Evolutionary conservation across 2,113 vertebrate genomes (phyloP), one percentile per base, ranked within the genome.

Genomic region (Tetraodon nigroviridis): DNA sequence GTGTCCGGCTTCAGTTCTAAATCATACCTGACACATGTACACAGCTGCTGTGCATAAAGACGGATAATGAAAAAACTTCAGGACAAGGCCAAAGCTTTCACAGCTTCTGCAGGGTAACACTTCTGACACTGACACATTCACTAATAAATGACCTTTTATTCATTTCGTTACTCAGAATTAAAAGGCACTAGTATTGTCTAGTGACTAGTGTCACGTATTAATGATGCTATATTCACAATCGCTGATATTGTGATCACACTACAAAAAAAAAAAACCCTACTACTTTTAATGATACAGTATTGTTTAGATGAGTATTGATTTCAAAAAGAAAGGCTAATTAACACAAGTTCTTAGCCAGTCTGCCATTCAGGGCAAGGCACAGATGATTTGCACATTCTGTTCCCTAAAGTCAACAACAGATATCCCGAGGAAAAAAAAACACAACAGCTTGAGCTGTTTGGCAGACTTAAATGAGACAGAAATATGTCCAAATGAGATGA

Each of bases 331-430:
- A 61, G 54, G n/a, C 52, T n/a, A 48, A 8, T 19, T 46, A 17
- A 7, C 47, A 2, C 55, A 55, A 19, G 51, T 1, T 27, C 20
- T 55, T 29, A 66, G 49, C 21, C 13, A 45, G 17, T 51, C 14
- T 29, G 24, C 56, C 52, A 62, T 52, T 69, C 61, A 67, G 21
- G 54, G 58, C 44, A 76, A 86, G 80, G 83, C 77, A 84, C 76
- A 41, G 24, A 69, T 62, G 22, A 63, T 58, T 64, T 52, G 58
- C 19, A 59, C 19, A 42, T 63, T 70, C 12, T 68, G 40, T 12
- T 56, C 2, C 18, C 22, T 45, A 21, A 71, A 61, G 49, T 22
- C 2, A 58, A 58, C 16, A 41, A 10, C 29, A 16, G 37, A 21
- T 64, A 17, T 41, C 4, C 41, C 19, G 12, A 68, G 21, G n/a